Evolutionary conservation across 2,113 vertebrate genomes (phyloP), one percentile per base, ranked within the genome.

Genomic region (Cairina moschata): DNA sequence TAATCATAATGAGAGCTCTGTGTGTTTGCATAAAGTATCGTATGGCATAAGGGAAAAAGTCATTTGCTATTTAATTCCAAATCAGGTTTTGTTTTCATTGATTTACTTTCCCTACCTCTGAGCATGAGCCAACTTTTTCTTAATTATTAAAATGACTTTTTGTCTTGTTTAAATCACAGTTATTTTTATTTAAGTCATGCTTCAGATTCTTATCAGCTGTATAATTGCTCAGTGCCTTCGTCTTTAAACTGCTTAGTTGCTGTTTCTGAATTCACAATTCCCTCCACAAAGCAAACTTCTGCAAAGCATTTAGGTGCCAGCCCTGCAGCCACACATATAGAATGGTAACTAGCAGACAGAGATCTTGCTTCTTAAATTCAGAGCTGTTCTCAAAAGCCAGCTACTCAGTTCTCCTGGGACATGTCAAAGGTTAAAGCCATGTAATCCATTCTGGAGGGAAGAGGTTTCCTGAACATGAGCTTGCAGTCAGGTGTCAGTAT

Each of bases 61-160:
- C 17, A 54, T 86, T 92, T 94, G 68, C 42, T 90, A 89, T 94
- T 93, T 76, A 67, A 74, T 82, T 95, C 68, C 28, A 86, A 80
- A 77, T 68, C 68, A 88, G 65, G 65, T 88, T 52, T 94, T 94
- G 66, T 65, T 91, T 88, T 75, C 83, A 91, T 76, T 89, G 80
- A 82, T 94, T 93, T 83, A 86, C 38, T 94, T 86, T 36, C 60
- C 76, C 72, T 92, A 75, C 32, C 28, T 90, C 52, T 78, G 62
- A 74, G 40, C 82, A 77, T 52, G 31, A 96, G 81, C 62, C 77
- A 95, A 58, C 23, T 92, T 62, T 58, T 69, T 69, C 77, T 82
- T 82, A 95, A 92, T 95, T 76, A 77, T 94, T 92, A 86, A 82
- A 95, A 82, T 66, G 4, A 84, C 23, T 95, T 96, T 94, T 94